phyloP scores from a whole-genome alignment of 2,888 invertebrate species.

The Aricia artaxerxes region DNA sequence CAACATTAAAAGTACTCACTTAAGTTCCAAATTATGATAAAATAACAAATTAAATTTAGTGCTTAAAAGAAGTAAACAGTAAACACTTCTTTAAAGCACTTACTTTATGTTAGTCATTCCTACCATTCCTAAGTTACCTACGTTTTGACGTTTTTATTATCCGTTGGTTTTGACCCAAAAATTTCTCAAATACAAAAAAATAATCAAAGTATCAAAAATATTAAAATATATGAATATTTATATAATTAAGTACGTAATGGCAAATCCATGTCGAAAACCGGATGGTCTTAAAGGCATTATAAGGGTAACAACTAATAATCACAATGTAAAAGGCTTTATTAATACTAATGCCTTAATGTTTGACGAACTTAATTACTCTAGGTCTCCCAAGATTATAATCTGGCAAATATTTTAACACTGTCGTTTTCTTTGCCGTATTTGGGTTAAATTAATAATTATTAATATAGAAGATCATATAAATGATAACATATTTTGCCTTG shows the following conservation, averaged over 20 bases:
- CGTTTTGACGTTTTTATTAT: no score
- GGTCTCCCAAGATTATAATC: not conserved
- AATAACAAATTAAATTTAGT: no score
- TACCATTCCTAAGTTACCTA: no score
- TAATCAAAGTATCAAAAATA: not conserved
- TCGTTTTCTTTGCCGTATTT: not conserved
- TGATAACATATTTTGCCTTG: not conserved
- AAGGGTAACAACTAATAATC: not conserved
- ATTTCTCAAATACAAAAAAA: not conserved
- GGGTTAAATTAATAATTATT: not conserved
- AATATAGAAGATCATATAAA: not conserved
- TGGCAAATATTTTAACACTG: slow-evolving; percentile 9
- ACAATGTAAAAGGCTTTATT: not conserved
- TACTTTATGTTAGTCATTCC: no score
- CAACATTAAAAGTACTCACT: no score
- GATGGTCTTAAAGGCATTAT: not conserved
- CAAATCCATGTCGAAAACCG: slow-evolving; percentile 25
- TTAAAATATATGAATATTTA: slow-evolving; percentile 19
- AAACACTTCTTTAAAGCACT: no score
- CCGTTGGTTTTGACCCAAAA: not conserved
- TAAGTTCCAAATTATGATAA: no score
- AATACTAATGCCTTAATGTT: not conserved
- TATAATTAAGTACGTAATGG: slow-evolving; percentile 25
- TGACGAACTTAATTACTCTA: not conserved
- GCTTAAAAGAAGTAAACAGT: no score